Evolutionary conservation across 1,140 invertebrate genomes (phyloP).

Genomic region (Pseudoatta argentina): DNA sequence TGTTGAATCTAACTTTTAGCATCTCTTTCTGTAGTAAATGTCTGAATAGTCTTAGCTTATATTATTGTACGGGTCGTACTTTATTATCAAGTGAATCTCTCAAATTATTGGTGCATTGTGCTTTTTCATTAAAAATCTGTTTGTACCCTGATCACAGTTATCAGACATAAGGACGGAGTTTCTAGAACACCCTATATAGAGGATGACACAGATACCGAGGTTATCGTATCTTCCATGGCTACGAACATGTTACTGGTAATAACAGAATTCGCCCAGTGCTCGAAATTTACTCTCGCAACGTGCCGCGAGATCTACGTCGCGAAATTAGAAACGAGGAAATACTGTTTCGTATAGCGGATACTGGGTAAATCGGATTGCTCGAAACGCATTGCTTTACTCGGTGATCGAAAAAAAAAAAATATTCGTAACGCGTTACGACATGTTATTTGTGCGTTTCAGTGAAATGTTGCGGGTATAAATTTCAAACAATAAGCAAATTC

Average conservation of each 20-base stretch:
- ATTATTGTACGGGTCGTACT: neutral
- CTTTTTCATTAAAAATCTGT: neutral
- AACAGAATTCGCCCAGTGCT: conserved; percentile 41
- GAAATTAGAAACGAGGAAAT: conserved; percentile 61
- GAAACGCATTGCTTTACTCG: conserved; percentile 21
- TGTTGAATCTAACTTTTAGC: too few species aligned
- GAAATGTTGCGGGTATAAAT: conserved; percentile 61
- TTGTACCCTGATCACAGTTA: neutral
- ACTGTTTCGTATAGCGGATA: conserved; percentile 1
- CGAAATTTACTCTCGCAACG: conserved; percentile 61
- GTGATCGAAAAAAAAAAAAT: conserved; percentile 34
- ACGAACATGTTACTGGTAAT: conserved; percentile 53
- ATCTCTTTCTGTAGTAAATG: neutral
- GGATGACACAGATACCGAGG: conserved; percentile 50
- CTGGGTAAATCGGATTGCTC: conserved; percentile 51
- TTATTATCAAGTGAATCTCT: neutral
- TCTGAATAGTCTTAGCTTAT: neutral
- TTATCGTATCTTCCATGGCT: conserved; percentile 37
- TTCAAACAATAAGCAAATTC: conserved; percentile 44
- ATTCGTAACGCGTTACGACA: conserved; percentile 39
- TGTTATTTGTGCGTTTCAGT: conserved; percentile 39
- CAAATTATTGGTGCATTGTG: neutral
- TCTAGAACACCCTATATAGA: conserved; percentile 1
- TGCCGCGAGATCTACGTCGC: conserved; percentile 47
- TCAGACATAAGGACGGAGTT: conserved; percentile 6